Evolutionary conservation across 2,797 vertebrate genomes (phyloP), one percentile per base, ranked within the genome.

Genomic region (Rachycentron canadum): DNA sequence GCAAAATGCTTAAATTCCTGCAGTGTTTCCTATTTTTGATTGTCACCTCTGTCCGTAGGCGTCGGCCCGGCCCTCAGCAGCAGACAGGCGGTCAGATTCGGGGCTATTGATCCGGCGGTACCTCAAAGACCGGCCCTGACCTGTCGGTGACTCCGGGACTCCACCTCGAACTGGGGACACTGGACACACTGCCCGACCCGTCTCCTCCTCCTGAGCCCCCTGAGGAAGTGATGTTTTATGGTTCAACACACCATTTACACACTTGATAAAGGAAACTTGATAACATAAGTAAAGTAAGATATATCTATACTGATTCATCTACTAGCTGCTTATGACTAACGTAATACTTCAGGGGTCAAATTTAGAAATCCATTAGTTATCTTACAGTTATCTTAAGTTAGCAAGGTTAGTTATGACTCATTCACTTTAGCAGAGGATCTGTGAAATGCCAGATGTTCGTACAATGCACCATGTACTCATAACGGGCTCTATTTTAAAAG

Each of bases 81-180:
- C 97, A 49, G 97, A 99, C n/a, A 97, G 93, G 7, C 97, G 95
- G 43, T 99, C 98, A 0, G 98, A 98, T 82, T 98, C 97, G 0
- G 97, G 98, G 89, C 98, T 99, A 94, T 98, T 98, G 85, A 97
- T 95, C 12, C 97, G 95, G 14, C 96, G 95, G 84, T 97, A 98
- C 21, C 96, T 92, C 11, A 97, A 92, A 40, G 98, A 98, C 59
- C 96, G 97, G 14, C 94, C 95, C 80, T 96, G 97, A 56, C 95
- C 95, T 0, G 95, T 96, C 0, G 97, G 97, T 19, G 97, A 98
- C 70, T 99, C 97, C 0, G 97, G 96, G 58, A 92, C 96, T 50
- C 93, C 92, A 0, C 81, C 96, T 86, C 96, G 94, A 68, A 96
- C 94, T 0, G 97, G 96, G 3, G 97, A 98, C 60, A 93, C 94